Conservation (phyloP, 2,113 vertebrate genomes). For the Phyllostomus hastatus region DNA sequence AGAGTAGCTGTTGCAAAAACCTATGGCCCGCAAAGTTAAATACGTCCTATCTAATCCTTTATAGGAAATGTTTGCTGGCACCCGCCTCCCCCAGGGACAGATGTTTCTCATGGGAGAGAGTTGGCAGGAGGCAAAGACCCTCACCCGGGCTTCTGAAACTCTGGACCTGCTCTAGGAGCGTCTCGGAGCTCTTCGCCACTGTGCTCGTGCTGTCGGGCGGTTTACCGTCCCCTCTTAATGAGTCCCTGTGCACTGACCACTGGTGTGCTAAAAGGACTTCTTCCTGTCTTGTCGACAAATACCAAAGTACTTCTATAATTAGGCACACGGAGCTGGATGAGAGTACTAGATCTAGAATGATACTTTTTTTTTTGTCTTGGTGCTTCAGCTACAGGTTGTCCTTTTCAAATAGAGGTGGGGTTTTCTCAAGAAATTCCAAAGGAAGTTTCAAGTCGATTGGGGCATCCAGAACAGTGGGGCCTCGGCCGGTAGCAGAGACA, state of each 20-base stretch:
- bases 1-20: not conserved
- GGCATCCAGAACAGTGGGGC: not conserved
- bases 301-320: not conserved
- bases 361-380: not conserved
- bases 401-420: not conserved
- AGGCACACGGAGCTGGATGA: not conserved
- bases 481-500: not conserved
- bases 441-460: not conserved
- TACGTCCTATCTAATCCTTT: not conserved
- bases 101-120: not conserved
- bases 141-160: not conserved
- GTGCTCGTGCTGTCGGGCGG: not conserved
- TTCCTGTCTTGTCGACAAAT: not conserved
- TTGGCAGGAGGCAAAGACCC: not conserved
- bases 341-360: not conserved
- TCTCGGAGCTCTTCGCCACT: not conserved
- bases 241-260: not conserved
- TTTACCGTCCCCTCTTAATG: not conserved
- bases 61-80: not conserved
- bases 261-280: not conserved
- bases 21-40: not conserved
- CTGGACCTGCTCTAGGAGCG: not conserved
- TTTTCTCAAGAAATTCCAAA: not conserved
- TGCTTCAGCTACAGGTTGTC: not conserved
- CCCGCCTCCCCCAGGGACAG: not conserved